A percentile compares a stretch with the other conserved stretches of the same genome.
These are phyloP conservation scores for Erythrolamprus reginae DNA, from an alignment of 2,113 vertebrate genomes.

Conservation along the genomic window DNA sequence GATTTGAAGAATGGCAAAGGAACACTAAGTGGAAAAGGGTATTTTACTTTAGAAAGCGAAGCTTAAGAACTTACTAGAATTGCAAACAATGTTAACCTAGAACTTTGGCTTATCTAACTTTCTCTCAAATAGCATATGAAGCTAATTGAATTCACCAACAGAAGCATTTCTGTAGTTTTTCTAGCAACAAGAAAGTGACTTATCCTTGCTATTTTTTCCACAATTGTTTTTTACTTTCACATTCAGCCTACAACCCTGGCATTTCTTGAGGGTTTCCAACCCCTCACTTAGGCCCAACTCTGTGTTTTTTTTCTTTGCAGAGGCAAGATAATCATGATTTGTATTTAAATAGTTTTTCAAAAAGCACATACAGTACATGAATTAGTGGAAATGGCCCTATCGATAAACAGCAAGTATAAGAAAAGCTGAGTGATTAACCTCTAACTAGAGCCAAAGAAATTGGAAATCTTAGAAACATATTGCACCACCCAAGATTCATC, in stretches of 20 bases:
- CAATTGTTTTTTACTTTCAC: background rate
- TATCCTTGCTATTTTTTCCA: background rate
- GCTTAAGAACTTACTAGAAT: background rate
- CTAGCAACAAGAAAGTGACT: background rate
- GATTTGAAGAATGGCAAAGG: background rate
- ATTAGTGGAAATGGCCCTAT: background rate
- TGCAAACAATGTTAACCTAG: background rate
- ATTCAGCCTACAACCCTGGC: background rate
- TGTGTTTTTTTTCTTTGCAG: background rate
- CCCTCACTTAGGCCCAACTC: background rate
- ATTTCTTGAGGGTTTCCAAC: background rate
- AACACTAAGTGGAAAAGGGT: background rate
- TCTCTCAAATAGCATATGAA: background rate
- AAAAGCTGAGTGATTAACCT: background rate
- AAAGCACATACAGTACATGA: background rate
- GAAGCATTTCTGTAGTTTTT: background rate
- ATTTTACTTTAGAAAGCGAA: background rate
- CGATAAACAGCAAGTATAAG: background rate
- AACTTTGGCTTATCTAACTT: background rate
- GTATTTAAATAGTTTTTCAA: background rate
- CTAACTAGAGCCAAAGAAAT: background rate
- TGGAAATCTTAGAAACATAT: background rate
- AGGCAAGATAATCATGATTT: background rate
- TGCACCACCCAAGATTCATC: background rate
- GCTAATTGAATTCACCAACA: background rate